Evolutionary conservation across 1,140 invertebrate genomes (phyloP).

Genomic region (Tetraneura akinire): DNA sequence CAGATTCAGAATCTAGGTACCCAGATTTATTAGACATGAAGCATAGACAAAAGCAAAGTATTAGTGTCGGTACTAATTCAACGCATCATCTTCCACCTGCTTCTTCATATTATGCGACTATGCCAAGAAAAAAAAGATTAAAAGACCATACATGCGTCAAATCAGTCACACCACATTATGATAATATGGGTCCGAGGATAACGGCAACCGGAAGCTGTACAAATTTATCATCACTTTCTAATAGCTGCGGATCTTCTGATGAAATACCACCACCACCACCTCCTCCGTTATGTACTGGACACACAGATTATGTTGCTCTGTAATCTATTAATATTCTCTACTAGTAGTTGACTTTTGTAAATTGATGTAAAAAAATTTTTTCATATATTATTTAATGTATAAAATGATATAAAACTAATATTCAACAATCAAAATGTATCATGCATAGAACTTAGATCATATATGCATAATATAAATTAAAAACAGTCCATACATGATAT

Average conservation of each 20-base stretch:
- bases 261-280: slow-evolving; percentile 62
- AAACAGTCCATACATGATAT: no score
- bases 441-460: background rate
- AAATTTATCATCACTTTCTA: slow-evolving; percentile 73
- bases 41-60: slow-evolving; percentile 62
- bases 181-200: slow-evolving; percentile 85
- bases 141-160: slow-evolving; percentile 48
- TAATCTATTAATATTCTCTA: slow-evolving; percentile 25
- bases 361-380: background rate
- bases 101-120: slow-evolving; percentile 63
- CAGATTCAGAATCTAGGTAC: slow-evolving; percentile 60
- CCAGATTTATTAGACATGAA: slow-evolving; percentile 77
- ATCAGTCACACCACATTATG: slow-evolving; percentile 68
- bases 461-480: background rate
- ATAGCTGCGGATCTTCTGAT: slow-evolving; percentile 52
- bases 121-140: slow-evolving; percentile 58
- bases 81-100: slow-evolving; percentile 53
- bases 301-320: slow-evolving; percentile 58
- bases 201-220: slow-evolving; percentile 82
- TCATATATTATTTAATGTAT: background rate
- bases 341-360: background rate
- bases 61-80: slow-evolving; percentile 57
- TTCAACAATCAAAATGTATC: background rate
- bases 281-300: slow-evolving; percentile 61
- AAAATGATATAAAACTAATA: no score